Conservation (phyloP, 2,113 vertebrate genomes). For the Cephalopholis sonnerati region DNA sequence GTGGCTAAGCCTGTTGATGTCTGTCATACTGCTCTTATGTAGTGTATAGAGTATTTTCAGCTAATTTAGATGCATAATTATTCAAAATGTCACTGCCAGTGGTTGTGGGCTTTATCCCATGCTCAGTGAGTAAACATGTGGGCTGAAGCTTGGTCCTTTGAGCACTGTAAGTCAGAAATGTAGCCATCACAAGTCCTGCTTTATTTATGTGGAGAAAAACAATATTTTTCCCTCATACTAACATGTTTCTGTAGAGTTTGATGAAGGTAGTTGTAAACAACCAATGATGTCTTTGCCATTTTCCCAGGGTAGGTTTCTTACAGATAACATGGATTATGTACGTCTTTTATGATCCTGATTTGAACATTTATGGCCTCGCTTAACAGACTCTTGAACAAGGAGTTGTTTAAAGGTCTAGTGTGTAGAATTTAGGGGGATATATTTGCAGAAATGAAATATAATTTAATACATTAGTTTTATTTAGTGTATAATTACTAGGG, state of each 20-base stretch:
- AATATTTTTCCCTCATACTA: background rate
- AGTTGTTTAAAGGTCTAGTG: background rate
- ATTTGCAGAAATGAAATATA: no score
- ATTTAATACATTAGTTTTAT: no score
- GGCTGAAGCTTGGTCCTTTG: slow-evolving; percentile 49
- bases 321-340: slow-evolving; percentile 38
- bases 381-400: slow-evolving; percentile 3
- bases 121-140: slow-evolving; percentile 61
- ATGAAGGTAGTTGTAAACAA: slow-evolving; percentile 8
- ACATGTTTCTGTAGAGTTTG: slow-evolving; percentile 1
- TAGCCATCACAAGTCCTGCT: slow-evolving; percentile 15
- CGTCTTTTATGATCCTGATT: slow-evolving; percentile 27
- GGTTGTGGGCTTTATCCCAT: slow-evolving; percentile 56
- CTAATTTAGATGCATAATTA: slow-evolving; percentile 61
- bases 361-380: slow-evolving; percentile 32
- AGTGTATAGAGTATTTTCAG: slow-evolving; percentile 21
- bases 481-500: no score
- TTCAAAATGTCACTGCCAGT: slow-evolving; percentile 60
- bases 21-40: slow-evolving; percentile 41
- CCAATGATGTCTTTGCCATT: slow-evolving; percentile 9
- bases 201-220: slow-evolving; percentile 28
- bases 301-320: background rate
- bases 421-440: no score
- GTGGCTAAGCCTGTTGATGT: slow-evolving; percentile 43
- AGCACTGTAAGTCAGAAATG: slow-evolving; percentile 36